Base-by-base conservation (phyloP, 2,113 vertebrate genomes). In the Heteronetta atricapilla region DNA sequence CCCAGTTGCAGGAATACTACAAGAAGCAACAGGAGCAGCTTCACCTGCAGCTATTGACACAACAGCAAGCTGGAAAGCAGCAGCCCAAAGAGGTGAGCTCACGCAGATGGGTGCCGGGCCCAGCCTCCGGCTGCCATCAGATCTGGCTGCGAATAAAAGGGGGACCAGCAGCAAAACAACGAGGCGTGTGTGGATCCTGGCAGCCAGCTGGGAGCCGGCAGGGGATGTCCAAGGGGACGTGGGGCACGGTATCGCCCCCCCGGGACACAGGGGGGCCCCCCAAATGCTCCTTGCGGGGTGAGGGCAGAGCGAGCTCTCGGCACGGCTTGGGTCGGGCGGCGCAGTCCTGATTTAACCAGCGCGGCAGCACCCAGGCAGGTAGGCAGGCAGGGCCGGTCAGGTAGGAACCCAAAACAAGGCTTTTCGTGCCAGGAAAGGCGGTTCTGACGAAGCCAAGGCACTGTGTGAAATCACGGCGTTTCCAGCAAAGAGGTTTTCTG, bases 11-110 rank as follows among this genome's bases (percentile, higher is more conserved):
- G 98, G 99, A 99, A 97, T 99, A 99, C 93, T 99, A 99, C 96
- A 99, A 99, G 98, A 99, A 99, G 97, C 99, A 99, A 94, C 99
- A 99, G 97, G 99, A 99, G 92, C 99, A 99, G 97, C 98, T 99
- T 91, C 99, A 99, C 95, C 98, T 99, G 89, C 99, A 99, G 97
- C 99, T 99, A 86, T 97, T 99, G 97, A 99, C 98, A 82, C 99
- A 99, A 93, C 99, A 99, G 97, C 99, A 99, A 87, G 98, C 99
- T 63, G 99, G 99, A 90, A 98, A 98, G 91, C 98, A 98, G 90
- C 98, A 98, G 90, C 98, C 99, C 97, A 99, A 99, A 99, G 99
- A 99, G 99, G 99, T 99, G 97, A 98, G 98, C 86, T 78, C 86
- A 67, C 2, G 2, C 20, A 5, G n/a, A 21, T 29, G 77, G 58